Evolutionary conservation across 2,113 vertebrate species (phyloP).

Genomic region (Lagopus leucura): DNA sequence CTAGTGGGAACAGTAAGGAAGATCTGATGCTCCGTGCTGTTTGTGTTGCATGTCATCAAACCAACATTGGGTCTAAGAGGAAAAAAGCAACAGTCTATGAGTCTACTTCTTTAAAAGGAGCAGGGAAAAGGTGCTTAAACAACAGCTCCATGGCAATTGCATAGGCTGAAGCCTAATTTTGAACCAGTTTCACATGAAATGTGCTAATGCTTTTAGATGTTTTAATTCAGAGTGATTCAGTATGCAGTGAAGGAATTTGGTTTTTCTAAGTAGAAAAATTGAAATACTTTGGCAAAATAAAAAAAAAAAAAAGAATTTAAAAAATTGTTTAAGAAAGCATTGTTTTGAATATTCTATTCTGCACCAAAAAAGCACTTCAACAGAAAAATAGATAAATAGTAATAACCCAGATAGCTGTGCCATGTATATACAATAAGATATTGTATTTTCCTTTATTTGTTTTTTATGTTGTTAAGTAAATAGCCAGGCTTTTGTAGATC

Average conservation of each 20-base stretch:
- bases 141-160: not conserved
- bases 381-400: not conserved
- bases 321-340: not conserved
- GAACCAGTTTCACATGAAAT: not conserved
- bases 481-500: not conserved
- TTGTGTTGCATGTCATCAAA: not conserved
- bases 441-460: not conserved
- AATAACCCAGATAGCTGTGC: not conserved
- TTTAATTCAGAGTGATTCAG: conserved; percentile 5
- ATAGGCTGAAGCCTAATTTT: not conserved
- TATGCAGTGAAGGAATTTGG: not conserved
- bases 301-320: not conserved
- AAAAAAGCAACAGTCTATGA: not conserved
- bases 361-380: not conserved
- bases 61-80: not conserved
- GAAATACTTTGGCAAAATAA: not conserved
- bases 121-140: not conserved
- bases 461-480: not conserved
- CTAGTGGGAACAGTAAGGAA: not conserved
- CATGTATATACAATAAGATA: not conserved
- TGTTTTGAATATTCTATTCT: not conserved
- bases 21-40: not conserved
- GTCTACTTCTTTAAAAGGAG: not conserved
- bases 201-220: not conserved
- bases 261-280: conserved; percentile 17